A percentile compares a stretch with the other conserved stretches of the same genome.
These are phyloP conservation scores for Dermatemys mawii DNA, from an alignment of 2,113 vertebrate species.

Conservation along the genomic window DNA sequence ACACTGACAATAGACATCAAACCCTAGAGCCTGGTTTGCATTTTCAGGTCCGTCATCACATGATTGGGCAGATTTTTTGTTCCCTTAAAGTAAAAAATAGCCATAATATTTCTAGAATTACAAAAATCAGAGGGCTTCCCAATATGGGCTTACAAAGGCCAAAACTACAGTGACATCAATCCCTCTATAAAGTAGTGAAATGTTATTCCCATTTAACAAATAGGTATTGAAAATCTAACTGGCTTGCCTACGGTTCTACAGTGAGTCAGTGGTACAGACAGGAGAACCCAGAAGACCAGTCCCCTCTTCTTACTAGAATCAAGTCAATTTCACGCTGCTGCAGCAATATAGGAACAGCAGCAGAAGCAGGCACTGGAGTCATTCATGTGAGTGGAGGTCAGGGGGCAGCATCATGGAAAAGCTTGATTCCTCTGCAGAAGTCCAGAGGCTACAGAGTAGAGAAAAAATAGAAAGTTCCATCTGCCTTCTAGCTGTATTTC, in stretches of 20 bases:
- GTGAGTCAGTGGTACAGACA: background rate
- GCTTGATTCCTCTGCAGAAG: background rate
- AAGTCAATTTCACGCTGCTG: background rate
- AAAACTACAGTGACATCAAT: rapidly evolving
- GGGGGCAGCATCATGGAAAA: background rate
- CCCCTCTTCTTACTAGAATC: background rate
- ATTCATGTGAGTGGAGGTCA: background rate
- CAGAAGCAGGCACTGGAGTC: background rate
- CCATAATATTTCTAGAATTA: background rate
- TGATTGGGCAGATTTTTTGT: too few relatives aligned
- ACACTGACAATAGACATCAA: background rate
- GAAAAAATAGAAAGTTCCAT: background rate
- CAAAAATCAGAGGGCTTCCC: background rate
- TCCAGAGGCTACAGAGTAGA: background rate
- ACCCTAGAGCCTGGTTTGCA: background rate
- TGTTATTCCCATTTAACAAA: background rate
- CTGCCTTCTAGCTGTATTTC: background rate
- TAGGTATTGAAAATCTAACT: background rate
- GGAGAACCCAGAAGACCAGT: background rate
- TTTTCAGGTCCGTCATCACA: background rate
- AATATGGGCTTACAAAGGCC: background rate
- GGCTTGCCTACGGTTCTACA: rapidly evolving
- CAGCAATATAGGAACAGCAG: background rate
- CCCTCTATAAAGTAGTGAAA: background rate
- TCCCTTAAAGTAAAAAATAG: too few relatives aligned